phyloP scores from a whole-genome alignment of 2,888 invertebrate genomes.

The Saturnia japonica region DNA sequence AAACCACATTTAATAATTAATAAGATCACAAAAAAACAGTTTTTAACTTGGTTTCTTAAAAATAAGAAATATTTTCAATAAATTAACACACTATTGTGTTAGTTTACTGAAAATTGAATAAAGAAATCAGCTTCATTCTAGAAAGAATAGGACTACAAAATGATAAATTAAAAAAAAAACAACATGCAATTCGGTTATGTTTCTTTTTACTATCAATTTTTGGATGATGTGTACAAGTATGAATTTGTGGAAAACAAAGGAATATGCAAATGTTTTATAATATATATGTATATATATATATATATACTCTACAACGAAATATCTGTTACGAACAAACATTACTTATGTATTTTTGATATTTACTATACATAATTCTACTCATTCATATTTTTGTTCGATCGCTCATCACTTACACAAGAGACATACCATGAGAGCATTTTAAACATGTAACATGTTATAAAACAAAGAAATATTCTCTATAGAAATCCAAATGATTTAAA shows the following conservation, averaged over 20 bases:
- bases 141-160: slow-evolving; percentile 40
- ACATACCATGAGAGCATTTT: slow-evolving; percentile 62
- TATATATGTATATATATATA: slow-evolving; percentile 51
- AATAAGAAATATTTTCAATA: no score
- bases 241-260: slow-evolving; percentile 81
- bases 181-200: slow-evolving; percentile 77
- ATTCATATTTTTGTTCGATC: slow-evolving; percentile 74
- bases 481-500: slow-evolving; percentile 77
- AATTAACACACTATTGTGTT: not conserved
- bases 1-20: no score
- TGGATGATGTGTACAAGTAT: slow-evolving; percentile 81
- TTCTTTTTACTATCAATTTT: slow-evolving; percentile 82
- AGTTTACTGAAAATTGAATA: not conserved
- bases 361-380: slow-evolving; percentile 70
- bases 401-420: slow-evolving; percentile 62
- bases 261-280: slow-evolving; percentile 76
- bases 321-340: slow-evolving; percentile 79
- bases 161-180: slow-evolving; percentile 61
- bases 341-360: slow-evolving; percentile 72
- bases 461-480: slow-evolving; percentile 71
- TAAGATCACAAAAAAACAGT: no score
- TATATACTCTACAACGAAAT: slow-evolving; percentile 79
- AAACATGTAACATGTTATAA: slow-evolving; percentile 65
- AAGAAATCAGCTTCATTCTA: not conserved
- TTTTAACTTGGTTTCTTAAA: no score